Conservation (phyloP, 2,888 invertebrate genomes). For the Tuberolachnus salignus region DNA sequence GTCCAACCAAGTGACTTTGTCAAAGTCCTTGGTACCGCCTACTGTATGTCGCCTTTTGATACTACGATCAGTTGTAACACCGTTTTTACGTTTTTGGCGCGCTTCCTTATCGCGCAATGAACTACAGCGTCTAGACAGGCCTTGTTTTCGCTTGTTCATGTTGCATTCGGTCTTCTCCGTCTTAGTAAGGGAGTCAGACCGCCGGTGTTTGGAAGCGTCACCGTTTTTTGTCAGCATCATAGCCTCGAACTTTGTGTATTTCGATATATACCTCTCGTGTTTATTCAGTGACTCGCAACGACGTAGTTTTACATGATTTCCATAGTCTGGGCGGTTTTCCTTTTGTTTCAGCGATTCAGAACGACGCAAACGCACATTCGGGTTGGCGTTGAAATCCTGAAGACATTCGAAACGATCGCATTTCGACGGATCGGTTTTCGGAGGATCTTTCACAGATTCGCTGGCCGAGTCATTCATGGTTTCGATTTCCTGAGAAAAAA, state of each 20-base stretch:
- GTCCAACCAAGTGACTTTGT: constrained; percentile 69
- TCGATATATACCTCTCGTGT: constrained; percentile 60
- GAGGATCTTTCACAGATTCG: constrained; percentile 32
- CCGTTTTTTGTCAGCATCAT: constrained; percentile 63
- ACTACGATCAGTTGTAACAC: constrained; percentile 75
- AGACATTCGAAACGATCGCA: constrained; percentile 36
- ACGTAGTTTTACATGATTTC: constrained; percentile 58
- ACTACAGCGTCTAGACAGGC: constrained; percentile 64
- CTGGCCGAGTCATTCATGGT: constrained; percentile 41
- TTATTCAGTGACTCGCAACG: constrained; percentile 61
- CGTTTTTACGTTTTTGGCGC: constrained; percentile 74
- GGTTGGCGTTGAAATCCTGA: constrained; percentile 38
- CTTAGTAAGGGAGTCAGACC: constrained; percentile 73
- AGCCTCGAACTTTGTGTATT: constrained; percentile 62
- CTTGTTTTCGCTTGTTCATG: constrained; percentile 72
- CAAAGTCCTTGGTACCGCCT: constrained; percentile 88
- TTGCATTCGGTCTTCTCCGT: constrained; percentile 81
- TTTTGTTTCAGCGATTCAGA: constrained; percentile 60
- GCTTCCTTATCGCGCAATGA: constrained; percentile 62
- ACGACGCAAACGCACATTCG: constrained; percentile 58
- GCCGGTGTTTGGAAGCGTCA: constrained; percentile 63
- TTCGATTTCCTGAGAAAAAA: constrained; percentile 52
- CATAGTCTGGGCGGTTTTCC: constrained; percentile 64
- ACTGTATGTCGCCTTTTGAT: constrained; percentile 91
- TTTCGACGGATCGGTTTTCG: background rate